Evolutionary conservation across 2,113 vertebrate genomes (phyloP), one percentile per base, ranked within the genome.

Genomic region (Chaenogobius annularis): DNA sequence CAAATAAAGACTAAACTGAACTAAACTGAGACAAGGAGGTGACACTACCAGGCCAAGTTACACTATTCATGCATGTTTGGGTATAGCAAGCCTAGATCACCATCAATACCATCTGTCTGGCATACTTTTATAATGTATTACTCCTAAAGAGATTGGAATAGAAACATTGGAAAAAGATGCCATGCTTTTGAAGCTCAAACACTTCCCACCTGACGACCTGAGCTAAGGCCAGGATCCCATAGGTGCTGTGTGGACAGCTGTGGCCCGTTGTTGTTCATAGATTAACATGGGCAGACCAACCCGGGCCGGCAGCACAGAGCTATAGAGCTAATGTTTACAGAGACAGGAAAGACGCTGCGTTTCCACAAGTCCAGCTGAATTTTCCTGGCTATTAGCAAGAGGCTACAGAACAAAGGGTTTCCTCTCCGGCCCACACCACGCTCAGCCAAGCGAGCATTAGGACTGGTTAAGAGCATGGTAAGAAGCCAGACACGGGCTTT

Each of bases 351-450:
- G 82, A 77, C 62, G 74, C 78, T 81, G 76, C 58, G 79, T 85
- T 90, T 86, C 83, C 82, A 78, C 83, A 72, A 87, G 43, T 68
- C 73, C 72, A 62, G 74, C 73, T 75, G 72, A 82, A 71, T 78
- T 87, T 88, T 86, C 86, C 87, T 85, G 83, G 56, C 82, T 88
- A 85, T 87, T 87, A 88, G 69, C 84, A 73, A 73, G 86, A 82
- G 85, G 79, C 77, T 72, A 40, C 67, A 83, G 87, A 91, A 92
- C 88, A 92, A 91, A 92, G 86, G 75, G 84, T 80, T 90, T 89
- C 84, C 85, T 92, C 77, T 80, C 62, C 70, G 61, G 66, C 58
- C 55, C 50, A 68, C 48, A 47, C 46, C 70, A 75, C 46, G 71
- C 65, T 68, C 68, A 72, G 69, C 80, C 56, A 81, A 79, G 68